Evolutionary conservation across 2,797 vertebrate genomes (phyloP), one percentile per base, ranked within the genome.

Genomic region (Sphaeramia orbicularis): DNA sequence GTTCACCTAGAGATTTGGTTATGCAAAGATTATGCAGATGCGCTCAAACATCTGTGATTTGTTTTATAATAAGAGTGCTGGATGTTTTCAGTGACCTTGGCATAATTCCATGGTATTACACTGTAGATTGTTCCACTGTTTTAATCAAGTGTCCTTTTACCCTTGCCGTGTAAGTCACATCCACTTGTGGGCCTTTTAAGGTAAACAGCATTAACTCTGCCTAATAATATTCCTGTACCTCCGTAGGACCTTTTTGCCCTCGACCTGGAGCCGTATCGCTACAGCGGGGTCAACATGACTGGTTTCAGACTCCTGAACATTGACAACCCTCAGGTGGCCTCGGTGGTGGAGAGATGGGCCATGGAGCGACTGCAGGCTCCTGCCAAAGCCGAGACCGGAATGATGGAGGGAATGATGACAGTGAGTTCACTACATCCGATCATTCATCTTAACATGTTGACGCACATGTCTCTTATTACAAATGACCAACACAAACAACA

Each of bases 201-300:
- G 10, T 50, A 43, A 45, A 38, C 60, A 16, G 1, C 42, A 10
- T 45, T 56, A 12, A 56, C 42, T 56, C 49, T 60, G 10, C 41
- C 19, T 38, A 52, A 43, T 38, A 14, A 36, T 19, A 36, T 13
- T 40, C 12, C 38, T 41, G 7, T 48, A 15, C 47, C 27, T 42
- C 38, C 32, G 1, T 78, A 99, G 98, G 98, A 99, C 89, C 90
- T 99, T 63, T 98, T 97, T 63, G 94, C 97, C 0, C 91, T 99
- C 59, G 97, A 99, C 79, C 92, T 99, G 89, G 97, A 98, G 83
- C 96, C 97, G 6, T 99, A 99, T 65, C 94, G 97, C 76, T 98
- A 99, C 92, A 99, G 97, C 0, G 98, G 98, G 3, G 98, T 99
- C 60, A 98, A 99, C 79, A 97, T 99, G 96, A 99, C 98, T 0